phyloP scores from a whole-genome alignment of 2,888 invertebrate species.

The Drosophila pseudotalamancana region DNA sequence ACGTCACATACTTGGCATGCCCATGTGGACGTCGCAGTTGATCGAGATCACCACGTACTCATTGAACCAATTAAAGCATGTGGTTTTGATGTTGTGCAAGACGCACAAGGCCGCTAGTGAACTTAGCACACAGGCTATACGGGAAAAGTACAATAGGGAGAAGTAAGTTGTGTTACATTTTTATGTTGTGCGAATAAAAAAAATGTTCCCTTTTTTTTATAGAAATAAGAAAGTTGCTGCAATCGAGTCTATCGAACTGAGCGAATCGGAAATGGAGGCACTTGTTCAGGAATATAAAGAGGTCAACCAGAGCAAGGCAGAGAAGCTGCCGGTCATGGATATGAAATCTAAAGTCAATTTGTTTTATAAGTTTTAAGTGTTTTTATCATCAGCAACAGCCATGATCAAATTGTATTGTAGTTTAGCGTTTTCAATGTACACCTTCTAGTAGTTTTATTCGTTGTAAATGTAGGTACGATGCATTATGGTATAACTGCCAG shows the following conservation, averaged over 20 bases:
- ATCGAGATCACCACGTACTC: slow-evolving; percentile 89
- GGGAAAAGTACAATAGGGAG: slow-evolving; percentile 93
- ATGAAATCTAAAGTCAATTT: slow-evolving; percentile 53
- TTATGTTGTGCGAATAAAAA: neutral
- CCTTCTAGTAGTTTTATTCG: slow-evolving; percentile 36
- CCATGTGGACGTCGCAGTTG: slow-evolving; percentile 89
- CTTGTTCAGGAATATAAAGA: slow-evolving; percentile 63
- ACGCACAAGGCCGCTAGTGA: slow-evolving; percentile 89
- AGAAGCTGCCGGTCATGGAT: slow-evolving; percentile 30
- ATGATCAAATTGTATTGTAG: slow-evolving; percentile 66
- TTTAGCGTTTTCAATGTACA: slow-evolving; percentile 42
- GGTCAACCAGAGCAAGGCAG: slow-evolving; percentile 15
- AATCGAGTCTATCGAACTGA: slow-evolving; percentile 73
- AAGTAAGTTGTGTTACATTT: slow-evolving; percentile 86
- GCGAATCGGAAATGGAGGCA: slow-evolving; percentile 69
- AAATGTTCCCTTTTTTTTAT: neutral
- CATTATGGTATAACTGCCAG: slow-evolving; percentile 28
- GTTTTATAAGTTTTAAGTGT: slow-evolving; percentile 76
- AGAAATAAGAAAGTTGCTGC: slow-evolving; percentile 82
- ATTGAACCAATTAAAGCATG: slow-evolving; percentile 87
- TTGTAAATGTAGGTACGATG: slow-evolving; percentile 36
- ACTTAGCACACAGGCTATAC: slow-evolving; percentile 92
- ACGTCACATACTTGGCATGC: slow-evolving; percentile 87
- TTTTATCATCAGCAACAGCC: slow-evolving; percentile 46
- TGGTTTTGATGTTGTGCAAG: slow-evolving; percentile 88